phyloP scores from a whole-genome alignment of 2,113 vertebrate species.

The Muntiacus reevesi region DNA sequence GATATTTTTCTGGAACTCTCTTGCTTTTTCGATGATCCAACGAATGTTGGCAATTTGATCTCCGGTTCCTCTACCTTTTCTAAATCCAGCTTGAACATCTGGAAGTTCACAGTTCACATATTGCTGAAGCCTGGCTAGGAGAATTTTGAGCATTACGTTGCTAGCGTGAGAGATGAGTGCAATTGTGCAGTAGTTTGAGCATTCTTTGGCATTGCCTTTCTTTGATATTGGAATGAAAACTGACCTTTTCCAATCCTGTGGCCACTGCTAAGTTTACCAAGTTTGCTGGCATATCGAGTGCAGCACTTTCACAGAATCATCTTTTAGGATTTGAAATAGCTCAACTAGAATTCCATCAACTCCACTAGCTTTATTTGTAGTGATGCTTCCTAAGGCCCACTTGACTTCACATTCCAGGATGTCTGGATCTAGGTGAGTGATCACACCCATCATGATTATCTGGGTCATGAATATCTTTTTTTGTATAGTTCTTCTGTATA shows the following conservation, averaged over 20 bases:
- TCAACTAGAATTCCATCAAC: background rate
- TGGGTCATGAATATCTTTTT: background rate
- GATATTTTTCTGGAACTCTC: background rate
- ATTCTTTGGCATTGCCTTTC: background rate
- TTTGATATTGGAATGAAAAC: background rate
- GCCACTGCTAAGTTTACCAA: background rate
- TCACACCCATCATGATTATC: background rate
- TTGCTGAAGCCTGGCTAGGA: background rate
- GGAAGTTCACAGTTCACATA: background rate
- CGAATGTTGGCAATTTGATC: background rate
- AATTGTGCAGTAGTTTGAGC: background rate
- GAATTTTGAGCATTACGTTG: background rate
- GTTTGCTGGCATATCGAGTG: background rate
- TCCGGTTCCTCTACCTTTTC: background rate
- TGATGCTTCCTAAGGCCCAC: background rate
- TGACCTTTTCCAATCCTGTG: background rate
- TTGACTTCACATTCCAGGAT: background rate
- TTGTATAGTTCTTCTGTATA: background rate
- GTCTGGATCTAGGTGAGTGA: background rate
- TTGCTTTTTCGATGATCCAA: background rate
- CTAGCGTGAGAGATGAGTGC: background rate
- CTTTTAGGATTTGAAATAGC: background rate
- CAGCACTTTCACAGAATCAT: background rate
- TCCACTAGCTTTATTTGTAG: background rate
- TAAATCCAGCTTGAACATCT: background rate